Conservation (phyloP, 2,888 invertebrate genomes). For the Hydrotaea cyrtoneurina region DNA sequence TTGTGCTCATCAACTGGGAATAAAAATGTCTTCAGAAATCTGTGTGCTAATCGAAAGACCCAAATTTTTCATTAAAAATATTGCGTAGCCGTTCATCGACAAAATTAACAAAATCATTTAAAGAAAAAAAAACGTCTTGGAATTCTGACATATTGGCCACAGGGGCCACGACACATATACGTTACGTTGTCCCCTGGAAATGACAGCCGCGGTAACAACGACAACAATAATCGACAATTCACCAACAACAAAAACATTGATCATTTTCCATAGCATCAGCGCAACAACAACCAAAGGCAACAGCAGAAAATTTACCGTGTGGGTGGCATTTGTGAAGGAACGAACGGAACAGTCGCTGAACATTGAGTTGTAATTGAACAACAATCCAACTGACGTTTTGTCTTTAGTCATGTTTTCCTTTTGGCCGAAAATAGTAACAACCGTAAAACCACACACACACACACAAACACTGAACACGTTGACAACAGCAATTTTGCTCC, state of each 20-base stretch:
- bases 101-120: slow-evolving; percentile 33
- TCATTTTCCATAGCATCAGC: slow-evolving; percentile 43
- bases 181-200: slow-evolving; percentile 49
- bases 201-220: neutral
- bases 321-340: slow-evolving; percentile 51
- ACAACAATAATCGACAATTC: slow-evolving; percentile 1
- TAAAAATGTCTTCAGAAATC: no score
- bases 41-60: no score
- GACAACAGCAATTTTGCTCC: slow-evolving; percentile 41
- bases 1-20: no score
- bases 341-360: slow-evolving; percentile 39
- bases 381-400: slow-evolving; percentile 67
- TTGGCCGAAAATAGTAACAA: slow-evolving; percentile 41
- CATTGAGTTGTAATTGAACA: slow-evolving; percentile 67
- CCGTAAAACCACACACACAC: slow-evolving; percentile 15
- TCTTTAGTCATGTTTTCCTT: slow-evolving; percentile 59
- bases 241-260: slow-evolving; percentile 42
- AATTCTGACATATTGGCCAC: slow-evolving; percentile 59
- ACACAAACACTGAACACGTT: neutral
- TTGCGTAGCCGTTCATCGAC: neutral
- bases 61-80: no score
- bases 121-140: neutral
- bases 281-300: neutral
- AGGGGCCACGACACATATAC: slow-evolving; percentile 62
- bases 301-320: slow-evolving; percentile 36